phyloP scores from a whole-genome alignment of 2,888 invertebrate genomes.

The Nebria salina region DNA sequence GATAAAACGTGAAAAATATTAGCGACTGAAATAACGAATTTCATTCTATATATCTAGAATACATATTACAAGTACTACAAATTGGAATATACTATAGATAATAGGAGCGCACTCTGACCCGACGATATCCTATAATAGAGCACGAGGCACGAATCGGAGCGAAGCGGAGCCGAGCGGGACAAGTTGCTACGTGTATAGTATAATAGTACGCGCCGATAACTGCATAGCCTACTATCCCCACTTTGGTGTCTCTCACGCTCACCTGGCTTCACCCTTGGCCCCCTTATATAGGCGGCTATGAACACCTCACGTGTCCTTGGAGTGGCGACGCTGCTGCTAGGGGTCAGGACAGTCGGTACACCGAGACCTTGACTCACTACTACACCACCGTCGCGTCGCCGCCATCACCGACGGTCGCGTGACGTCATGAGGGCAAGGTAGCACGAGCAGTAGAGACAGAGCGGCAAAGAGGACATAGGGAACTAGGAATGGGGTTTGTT shows the following conservation, averaged over 20 bases:
- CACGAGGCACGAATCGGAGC: background rate
- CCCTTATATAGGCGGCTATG: background rate
- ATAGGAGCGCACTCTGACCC: background rate
- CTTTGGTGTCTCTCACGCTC: constrained; percentile 7
- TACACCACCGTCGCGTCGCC: background rate
- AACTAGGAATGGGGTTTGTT: constrained; percentile 5
- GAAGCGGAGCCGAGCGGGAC: background rate
- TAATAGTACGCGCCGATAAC: constrained; percentile 13
- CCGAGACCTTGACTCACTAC: constrained; percentile 52
- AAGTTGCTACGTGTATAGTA: constrained; percentile 2
- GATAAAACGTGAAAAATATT: too few species aligned
- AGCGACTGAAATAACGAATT: too few species aligned
- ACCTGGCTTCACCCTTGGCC: constrained; percentile 7
- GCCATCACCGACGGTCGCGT: constrained; percentile 8
- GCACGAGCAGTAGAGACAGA: background rate
- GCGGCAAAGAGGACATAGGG: too few species aligned
- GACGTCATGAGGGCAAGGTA: constrained; percentile 11
- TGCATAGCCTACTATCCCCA: constrained; percentile 18
- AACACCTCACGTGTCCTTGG: constrained; percentile 27
- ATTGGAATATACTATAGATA: background rate
- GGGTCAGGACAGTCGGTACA: constrained; percentile 51
- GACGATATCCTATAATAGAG: background rate
- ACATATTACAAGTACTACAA: background rate
- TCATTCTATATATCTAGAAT: too few species aligned
- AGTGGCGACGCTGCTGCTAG: constrained; percentile 42